Evolutionary conservation across 2,113 vertebrate genomes (phyloP).

Genomic region (Poeciliopsis retropinna): DNA sequence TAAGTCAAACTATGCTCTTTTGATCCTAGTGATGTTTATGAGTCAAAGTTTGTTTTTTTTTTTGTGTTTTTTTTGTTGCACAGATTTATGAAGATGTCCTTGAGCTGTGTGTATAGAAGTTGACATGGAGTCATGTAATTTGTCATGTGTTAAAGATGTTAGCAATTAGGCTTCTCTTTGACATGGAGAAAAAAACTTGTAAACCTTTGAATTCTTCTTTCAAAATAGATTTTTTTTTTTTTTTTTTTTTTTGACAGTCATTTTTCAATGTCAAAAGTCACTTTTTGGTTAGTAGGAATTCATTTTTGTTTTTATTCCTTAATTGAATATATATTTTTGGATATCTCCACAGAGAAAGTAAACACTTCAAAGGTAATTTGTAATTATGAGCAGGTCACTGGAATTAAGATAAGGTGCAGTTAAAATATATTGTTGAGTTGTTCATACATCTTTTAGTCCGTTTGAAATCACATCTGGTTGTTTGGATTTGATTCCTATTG

Average conservation of each 20-base stretch:
- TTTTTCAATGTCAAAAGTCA: background rate
- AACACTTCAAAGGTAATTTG: no score
- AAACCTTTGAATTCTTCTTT: background rate
- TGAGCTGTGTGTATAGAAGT: constrained; percentile 15
- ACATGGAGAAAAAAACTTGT: background rate
- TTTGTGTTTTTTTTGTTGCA: constrained; percentile 19
- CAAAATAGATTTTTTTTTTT: no score
- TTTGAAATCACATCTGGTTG: no score
- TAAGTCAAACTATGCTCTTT: constrained; percentile 8
- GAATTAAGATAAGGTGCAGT: no score
- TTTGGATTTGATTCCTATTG: background rate
- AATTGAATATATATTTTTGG: no score
- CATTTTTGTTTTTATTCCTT: no score
- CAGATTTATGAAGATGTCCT: constrained; percentile 13
- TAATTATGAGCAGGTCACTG: no score
- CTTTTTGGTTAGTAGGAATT: background rate
- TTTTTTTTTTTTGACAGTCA: background rate
- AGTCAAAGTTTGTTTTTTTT: constrained; percentile 12
- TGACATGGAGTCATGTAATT: constrained; percentile 60
- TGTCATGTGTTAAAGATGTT: constrained; percentile 42
- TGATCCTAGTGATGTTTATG: constrained; percentile 11
- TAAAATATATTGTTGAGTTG: no score
- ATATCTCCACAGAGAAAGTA: no score
- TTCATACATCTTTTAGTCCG: no score
- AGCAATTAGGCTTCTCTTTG: constrained; percentile 22